These are phyloP conservation scores for Danionella dracula DNA, from an alignment of 2,797 vertebrate genomes.

Conservation along the genomic window DNA sequence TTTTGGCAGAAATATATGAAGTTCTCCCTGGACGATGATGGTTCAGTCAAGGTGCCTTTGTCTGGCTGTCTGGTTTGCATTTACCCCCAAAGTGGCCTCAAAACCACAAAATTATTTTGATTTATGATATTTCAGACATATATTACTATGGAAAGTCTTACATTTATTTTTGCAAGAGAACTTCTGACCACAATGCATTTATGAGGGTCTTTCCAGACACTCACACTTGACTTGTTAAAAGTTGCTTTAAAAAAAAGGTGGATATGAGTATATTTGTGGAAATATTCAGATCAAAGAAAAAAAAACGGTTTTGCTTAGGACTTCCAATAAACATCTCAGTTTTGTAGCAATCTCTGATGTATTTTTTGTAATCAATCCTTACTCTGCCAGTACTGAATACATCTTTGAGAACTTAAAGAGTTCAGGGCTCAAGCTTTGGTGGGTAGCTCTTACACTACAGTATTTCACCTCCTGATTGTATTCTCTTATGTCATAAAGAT, in stretches of 20 bases:
- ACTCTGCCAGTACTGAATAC: too few relatives aligned
- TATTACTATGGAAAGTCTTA: slow-evolving; percentile 42
- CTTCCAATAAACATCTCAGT: too few relatives aligned
- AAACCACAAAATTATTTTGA: slow-evolving; percentile 21
- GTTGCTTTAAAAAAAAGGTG: neutral
- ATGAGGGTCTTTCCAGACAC: slow-evolving; percentile 21
- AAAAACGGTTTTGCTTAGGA: too few relatives aligned
- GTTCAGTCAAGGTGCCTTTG: slow-evolving; percentile 38
- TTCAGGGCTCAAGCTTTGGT: too few relatives aligned
- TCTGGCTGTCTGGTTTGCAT: slow-evolving; percentile 24
- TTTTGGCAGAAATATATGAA: slow-evolving; percentile 7
- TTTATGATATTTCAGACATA: slow-evolving; percentile 41
- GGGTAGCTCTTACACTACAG: too few relatives aligned
- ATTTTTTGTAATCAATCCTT: too few relatives aligned
- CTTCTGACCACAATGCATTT: slow-evolving; percentile 23
- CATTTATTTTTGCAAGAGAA: slow-evolving; percentile 39
- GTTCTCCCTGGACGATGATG: neutral
- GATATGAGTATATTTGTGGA: neutral
- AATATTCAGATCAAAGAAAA: too few relatives aligned
- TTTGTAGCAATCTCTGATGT: too few relatives aligned
- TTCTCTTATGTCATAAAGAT: too few relatives aligned
- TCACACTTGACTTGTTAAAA: slow-evolving; percentile 13
- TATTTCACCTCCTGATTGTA: too few relatives aligned
- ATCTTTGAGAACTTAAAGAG: too few relatives aligned
- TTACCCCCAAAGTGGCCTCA: slow-evolving; percentile 19